These are phyloP conservation scores for Drosophila silvestris DNA, from an alignment of 2,888 invertebrate species.

Conservation along the genomic window DNA sequence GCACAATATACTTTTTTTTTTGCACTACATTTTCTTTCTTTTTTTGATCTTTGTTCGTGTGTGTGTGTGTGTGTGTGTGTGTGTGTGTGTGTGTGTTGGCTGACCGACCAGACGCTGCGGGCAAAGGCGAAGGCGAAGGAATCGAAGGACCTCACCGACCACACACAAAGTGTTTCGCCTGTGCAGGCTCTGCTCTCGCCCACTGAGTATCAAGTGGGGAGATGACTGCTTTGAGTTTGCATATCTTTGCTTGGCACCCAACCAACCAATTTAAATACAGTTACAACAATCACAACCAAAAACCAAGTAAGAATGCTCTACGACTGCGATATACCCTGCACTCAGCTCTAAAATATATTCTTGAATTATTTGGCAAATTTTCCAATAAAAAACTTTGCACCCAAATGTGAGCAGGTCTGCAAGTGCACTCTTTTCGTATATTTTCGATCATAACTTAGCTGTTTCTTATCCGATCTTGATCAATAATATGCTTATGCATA, in stretches of 20 bases:
- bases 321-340: no score
- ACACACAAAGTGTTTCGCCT: conserved; percentile 30
- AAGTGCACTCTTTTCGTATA: no score
- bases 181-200: not conserved
- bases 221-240: conserved; percentile 72
- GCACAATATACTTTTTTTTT: not conserved
- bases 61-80: not conserved
- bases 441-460: no score
- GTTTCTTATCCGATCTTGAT: no score
- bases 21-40: not conserved
- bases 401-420: no score
- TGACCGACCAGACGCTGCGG: conserved; percentile 18
- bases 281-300: conserved; percentile 24
- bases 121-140: not conserved
- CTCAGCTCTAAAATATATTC: no score
- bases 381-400: no score
- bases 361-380: no score
- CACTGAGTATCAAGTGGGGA: conserved; percentile 3
- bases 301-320: not conserved
- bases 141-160: conserved; percentile 20
- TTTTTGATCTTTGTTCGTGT: conserved; percentile 1
- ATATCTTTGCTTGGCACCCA: conserved; percentile 70
- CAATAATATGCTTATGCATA: no score
- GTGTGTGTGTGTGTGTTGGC: not conserved
- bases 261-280: conserved; percentile 65